These are phyloP conservation scores for Dolichomitus sp. DNA, from an alignment of 2,888 invertebrate species.

Conservation along the genomic window DNA sequence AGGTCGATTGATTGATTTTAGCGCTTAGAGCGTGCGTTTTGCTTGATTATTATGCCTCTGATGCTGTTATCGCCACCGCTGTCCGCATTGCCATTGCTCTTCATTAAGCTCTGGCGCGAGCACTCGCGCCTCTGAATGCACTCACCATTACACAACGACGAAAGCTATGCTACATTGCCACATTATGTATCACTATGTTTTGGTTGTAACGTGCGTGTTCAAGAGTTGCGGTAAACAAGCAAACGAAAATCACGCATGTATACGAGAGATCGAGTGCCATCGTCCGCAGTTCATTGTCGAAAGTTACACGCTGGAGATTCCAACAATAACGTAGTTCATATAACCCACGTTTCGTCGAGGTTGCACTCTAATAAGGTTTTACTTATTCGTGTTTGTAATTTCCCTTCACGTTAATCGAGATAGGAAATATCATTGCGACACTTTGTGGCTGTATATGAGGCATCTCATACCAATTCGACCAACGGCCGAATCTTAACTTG, in stretches of 20 bases:
- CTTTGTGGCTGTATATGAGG: background rate
- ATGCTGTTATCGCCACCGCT: conserved; percentile 42
- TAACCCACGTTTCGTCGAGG: background rate
- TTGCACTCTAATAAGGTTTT: background rate
- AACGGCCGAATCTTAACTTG: no score
- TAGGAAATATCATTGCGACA: background rate
- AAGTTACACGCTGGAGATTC: background rate
- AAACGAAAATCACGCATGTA: conserved; percentile 16
- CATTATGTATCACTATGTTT: conserved; percentile 20
- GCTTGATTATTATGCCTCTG: conserved; percentile 63
- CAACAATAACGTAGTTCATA: background rate
- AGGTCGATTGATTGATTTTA: conserved; percentile 61
- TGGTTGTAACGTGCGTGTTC: background rate
- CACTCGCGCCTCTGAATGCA: conserved; percentile 45
- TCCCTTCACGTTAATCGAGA: background rate
- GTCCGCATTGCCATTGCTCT: conserved; percentile 61
- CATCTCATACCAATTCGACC: no score
- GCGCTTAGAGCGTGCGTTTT: conserved; percentile 57
- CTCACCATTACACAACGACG: conserved; percentile 35
- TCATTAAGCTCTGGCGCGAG: conserved; percentile 43
- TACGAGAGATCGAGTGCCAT: conserved; percentile 36
- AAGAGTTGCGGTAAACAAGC: conserved; percentile 21
- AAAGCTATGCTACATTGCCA: conserved; percentile 23
- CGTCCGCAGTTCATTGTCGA: background rate
- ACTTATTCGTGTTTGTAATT: background rate